A percentile compares a stretch with the other conserved stretches of the same genome.
These are phyloP conservation scores for Monoplex corrugatus DNA, from an alignment of 2,888 invertebrate species.

Conservation along the genomic window DNA sequence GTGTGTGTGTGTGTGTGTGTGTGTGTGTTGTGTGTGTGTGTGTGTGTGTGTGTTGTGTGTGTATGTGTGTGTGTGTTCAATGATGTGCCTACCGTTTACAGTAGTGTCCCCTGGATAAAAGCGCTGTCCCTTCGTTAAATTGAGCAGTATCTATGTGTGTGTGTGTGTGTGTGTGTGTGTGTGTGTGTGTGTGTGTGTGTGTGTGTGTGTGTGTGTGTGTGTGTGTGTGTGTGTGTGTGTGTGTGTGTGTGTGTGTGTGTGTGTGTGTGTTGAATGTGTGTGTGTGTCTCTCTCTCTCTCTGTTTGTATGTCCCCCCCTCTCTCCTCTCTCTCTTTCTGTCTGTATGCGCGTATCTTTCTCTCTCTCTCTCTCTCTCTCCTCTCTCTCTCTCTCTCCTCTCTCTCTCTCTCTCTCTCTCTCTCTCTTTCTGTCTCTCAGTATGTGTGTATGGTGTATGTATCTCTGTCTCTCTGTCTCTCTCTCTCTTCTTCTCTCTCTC, in stretches of 20 bases:
- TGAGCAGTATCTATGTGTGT: not conserved
- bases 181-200: not conserved
- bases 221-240: slow-evolving; percentile 11
- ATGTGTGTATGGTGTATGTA: not conserved
- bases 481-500: slow-evolving; percentile 36
- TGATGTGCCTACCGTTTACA: not conserved
- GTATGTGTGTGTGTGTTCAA: not conserved
- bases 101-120: too few species aligned
- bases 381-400: not conserved
- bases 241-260: not conserved
- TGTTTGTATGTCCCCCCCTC: not conserved
- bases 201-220: not conserved
- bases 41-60: slow-evolving; percentile 7
- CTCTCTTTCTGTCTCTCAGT: not conserved
- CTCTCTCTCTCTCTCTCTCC: not conserved
- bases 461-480: not conserved
- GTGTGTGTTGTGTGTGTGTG: slow-evolving; percentile 27
- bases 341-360: not conserved
- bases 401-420: not conserved
- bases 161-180: not conserved
- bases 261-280: not conserved
- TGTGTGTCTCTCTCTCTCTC: not conserved
- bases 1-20: slow-evolving; percentile 28
- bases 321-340: not conserved
- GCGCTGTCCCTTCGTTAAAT: too few species aligned